These are phyloP conservation scores for Fragum whitleyi DNA, from an alignment of 2,888 invertebrate genomes.

Conservation along the genomic window DNA sequence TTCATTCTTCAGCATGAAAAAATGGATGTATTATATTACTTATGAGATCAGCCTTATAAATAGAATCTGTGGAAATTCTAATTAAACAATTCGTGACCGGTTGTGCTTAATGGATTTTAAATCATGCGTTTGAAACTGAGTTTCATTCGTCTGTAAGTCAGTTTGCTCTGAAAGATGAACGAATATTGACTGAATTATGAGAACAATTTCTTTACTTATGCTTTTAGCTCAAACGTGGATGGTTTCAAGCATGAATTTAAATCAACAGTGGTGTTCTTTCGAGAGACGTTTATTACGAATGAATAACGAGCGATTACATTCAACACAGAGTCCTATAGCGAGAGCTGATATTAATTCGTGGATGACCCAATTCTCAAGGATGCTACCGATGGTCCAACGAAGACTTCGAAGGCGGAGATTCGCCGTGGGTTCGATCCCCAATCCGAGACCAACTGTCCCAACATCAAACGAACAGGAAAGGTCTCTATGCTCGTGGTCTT, in stretches of 20 bases:
- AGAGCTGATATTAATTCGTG: background rate
- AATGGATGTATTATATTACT: too few relatives aligned
- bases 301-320: background rate
- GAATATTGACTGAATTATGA: background rate
- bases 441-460: background rate
- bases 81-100: too few relatives aligned
- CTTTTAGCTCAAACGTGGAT: background rate
- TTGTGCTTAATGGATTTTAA: too few relatives aligned
- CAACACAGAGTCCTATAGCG: background rate
- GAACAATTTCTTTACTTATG: background rate
- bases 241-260: background rate
- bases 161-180: background rate
- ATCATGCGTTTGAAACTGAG: too few relatives aligned
- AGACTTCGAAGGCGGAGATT: constrained; percentile 31
- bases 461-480: constrained; percentile 25
- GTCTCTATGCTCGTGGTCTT: constrained; percentile 55
- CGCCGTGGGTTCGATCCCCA: constrained; percentile 21
- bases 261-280: background rate
- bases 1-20: too few relatives aligned
- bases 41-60: too few relatives aligned
- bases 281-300: background rate
- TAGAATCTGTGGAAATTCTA: too few relatives aligned
- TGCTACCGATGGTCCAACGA: background rate
- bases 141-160: too few relatives aligned
- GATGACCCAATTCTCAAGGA: background rate